A percentile compares a stretch with the other conserved stretches of the same genome.
Evolutionary conservation across 2,888 invertebrate genomes (phyloP).

Genomic region (Acronicta psi): DNA sequence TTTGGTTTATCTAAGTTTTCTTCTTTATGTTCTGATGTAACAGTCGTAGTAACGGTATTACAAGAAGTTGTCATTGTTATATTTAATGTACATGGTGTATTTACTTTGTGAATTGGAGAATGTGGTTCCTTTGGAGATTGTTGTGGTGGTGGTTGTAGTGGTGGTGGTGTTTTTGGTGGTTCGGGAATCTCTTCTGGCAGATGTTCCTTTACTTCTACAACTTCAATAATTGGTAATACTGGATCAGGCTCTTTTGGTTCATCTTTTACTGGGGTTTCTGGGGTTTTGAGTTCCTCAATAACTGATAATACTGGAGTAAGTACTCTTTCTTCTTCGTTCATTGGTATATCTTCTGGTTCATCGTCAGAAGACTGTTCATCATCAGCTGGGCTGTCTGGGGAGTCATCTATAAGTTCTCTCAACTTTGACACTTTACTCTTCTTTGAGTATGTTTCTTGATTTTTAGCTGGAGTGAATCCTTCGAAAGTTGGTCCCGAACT

Average conservation of each 20-base stretch:
- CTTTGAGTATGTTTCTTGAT: slow-evolving; percentile 87
- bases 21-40: slow-evolving; percentile 22
- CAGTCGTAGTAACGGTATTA: slow-evolving; percentile 26
- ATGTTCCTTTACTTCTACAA: slow-evolving; percentile 60
- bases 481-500: slow-evolving; percentile 86
- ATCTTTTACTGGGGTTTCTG: slow-evolving; percentile 39
- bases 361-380: slow-evolving; percentile 88
- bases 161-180: slow-evolving; percentile 74
- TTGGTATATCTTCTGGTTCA: slow-evolving; percentile 72
- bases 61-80: slow-evolving; percentile 21
- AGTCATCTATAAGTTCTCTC: slow-evolving; percentile 83
- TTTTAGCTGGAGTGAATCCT: slow-evolving; percentile 89
- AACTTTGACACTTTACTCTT: slow-evolving; percentile 85
- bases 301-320: slow-evolving; percentile 63
- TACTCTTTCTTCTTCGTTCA: slow-evolving; percentile 68
- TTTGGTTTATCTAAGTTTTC: slow-evolving; percentile 34
- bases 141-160: slow-evolving; percentile 69
- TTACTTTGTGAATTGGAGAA: slow-evolving; percentile 44
- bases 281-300: slow-evolving; percentile 63
- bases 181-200: slow-evolving; percentile 65
- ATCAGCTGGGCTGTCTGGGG: slow-evolving; percentile 85
- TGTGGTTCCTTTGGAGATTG: slow-evolving; percentile 50
- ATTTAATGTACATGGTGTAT: slow-evolving; percentile 28
- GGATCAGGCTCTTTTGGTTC: slow-evolving; percentile 55
- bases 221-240: slow-evolving; percentile 60